These are phyloP conservation scores for Hemibagrus guttatus DNA, from an alignment of 2,797 vertebrate species.

Conservation along the genomic window DNA sequence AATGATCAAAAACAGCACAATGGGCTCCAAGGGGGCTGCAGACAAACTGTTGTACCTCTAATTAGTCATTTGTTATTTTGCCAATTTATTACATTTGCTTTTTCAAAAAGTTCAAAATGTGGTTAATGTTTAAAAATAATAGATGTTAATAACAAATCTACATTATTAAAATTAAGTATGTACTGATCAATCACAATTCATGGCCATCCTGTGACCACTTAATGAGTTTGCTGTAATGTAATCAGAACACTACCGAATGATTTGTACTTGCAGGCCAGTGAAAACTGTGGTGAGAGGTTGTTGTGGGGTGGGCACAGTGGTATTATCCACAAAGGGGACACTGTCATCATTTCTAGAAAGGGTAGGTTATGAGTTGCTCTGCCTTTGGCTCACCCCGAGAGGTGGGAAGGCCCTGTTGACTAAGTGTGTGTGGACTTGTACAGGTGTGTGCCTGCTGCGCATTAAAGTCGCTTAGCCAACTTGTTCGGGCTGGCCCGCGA, in stretches of 20 bases:
- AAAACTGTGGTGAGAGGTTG: not conserved
- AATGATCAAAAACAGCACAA: not conserved
- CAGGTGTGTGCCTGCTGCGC: conserved; percentile 51
- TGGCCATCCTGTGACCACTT: not conserved
- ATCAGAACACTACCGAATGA: not conserved
- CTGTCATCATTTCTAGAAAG: conserved; percentile 8
- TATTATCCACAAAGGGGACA: not conserved
- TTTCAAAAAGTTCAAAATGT: not conserved
- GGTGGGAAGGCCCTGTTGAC: conserved; percentile 18
- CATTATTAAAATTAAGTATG: not conserved
- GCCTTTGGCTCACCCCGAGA: conserved; percentile 3
- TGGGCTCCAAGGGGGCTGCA: not conserved
- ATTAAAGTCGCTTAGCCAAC: conserved; percentile 65
- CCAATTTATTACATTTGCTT: not conserved
- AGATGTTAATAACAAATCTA: not conserved
- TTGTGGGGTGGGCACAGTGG: no score
- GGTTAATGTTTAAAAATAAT: not conserved
- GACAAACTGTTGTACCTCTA: not conserved
- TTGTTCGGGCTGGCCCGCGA: conserved; percentile 72
- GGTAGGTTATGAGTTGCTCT: conserved; percentile 4
- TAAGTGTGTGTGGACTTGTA: conserved; percentile 46
- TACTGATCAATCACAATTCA: not conserved
- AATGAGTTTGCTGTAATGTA: not conserved
- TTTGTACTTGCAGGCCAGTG: not conserved
- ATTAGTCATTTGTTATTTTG: not conserved